Conservation (phyloP, 2,113 vertebrate species). For the Ammospiza caudacuta region DNA sequence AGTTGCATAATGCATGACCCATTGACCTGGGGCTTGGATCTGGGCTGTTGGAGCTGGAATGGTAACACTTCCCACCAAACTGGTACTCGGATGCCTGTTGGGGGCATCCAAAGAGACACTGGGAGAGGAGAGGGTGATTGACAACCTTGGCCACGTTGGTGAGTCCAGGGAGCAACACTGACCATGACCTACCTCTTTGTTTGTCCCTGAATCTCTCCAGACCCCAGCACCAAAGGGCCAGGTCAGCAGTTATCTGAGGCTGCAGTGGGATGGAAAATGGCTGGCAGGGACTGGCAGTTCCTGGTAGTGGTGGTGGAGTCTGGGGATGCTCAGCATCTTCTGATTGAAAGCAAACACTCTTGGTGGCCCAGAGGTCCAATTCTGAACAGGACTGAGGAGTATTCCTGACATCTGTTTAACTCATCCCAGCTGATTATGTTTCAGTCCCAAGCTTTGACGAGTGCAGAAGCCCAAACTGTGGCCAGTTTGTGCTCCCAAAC, state of each 20-base stretch:
- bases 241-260: neutral
- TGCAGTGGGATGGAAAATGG: fast-evolving
- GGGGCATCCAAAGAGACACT: neutral
- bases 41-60: neutral
- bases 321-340: neutral
- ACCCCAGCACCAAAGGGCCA: neutral
- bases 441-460: neutral
- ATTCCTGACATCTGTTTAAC: neutral
- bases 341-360: neutral
- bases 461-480: neutral
- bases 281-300: neutral
- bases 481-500: neutral
- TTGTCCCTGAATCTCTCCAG: neutral
- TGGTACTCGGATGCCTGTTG: neutral
- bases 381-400: neutral
- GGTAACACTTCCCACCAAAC: neutral
- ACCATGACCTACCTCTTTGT: neutral
- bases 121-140: neutral
- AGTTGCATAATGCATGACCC: fast-evolving
- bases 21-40: neutral
- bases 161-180: neutral
- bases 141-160: neutral
- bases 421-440: neutral
- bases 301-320: neutral
- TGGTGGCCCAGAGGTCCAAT: neutral